Percentiles rank a stretch among this genome's conserved stretches.
Evolutionary conservation across 2,797 vertebrate genomes (phyloP).

Genomic region (Mycteria americana): DNA sequence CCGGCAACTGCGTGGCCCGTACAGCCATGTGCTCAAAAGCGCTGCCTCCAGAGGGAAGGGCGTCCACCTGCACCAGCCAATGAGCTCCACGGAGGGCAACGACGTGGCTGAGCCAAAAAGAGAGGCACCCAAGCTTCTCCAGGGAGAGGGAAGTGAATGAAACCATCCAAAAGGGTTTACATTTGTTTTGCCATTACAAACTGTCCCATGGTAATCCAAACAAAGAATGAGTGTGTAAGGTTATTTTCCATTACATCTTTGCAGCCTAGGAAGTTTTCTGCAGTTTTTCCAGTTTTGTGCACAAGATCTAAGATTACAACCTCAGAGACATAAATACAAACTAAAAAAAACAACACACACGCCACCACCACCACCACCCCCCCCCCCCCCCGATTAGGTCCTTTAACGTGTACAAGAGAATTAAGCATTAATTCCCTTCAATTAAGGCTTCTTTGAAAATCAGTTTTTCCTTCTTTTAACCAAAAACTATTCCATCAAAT

Average conservation of each 20-base stretch:
- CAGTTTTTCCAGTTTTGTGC: neutral
- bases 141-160: conserved; percentile 37
- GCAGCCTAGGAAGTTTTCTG: neutral
- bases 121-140: conserved; percentile 9
- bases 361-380: too few species aligned
- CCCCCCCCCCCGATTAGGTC: rapidly evolving
- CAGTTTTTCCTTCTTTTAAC: neutral
- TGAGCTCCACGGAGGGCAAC: neutral
- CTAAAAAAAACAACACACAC: neutral
- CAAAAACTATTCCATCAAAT: neutral
- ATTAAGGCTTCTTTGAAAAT: neutral
- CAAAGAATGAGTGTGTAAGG: neutral
- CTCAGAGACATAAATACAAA: neutral
- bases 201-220: neutral
- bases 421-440: neutral
- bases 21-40: neutral
- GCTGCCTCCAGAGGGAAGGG: neutral
- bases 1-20: neutral
- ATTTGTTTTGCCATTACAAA: neutral
- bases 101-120: neutral
- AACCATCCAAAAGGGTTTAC: neutral
- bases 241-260: neutral
- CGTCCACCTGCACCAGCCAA: neutral
- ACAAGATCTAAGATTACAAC: neutral
- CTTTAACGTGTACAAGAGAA: neutral